Evolutionary conservation across 1,140 invertebrate genomes (phyloP), one percentile per base, ranked within the genome.

Genomic region (Bombus consobrinus): DNA sequence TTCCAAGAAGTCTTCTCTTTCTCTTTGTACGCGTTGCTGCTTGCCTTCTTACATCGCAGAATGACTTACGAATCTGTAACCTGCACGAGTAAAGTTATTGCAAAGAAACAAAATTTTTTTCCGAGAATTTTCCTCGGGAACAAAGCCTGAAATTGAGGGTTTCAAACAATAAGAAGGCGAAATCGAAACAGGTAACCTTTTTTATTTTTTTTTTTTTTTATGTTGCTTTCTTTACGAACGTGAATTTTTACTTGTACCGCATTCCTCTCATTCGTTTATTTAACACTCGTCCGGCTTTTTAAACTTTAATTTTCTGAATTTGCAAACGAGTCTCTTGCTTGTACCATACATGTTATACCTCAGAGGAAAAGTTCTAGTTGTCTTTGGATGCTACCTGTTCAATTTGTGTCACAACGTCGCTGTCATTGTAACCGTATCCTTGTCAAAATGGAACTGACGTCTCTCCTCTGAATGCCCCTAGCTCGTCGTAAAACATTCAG

Each of bases 391-490:
- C 15, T 47, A 12, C 10, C n/a, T 25, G 25, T 47, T 47, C 41
- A 47, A 74, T 74, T 74, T 47, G 9, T 47, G n/a, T 47, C 18
- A 32, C 18, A 22, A 6, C 1, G 10, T 25, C 6, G 9, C 39
- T 32, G 3, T 32, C 28, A 9, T 22, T 43, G 6, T 53, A 37
- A 18, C 3, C 3, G 15, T 12, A 43, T 73, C 15, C 9, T 4
- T 74, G n/a, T 74, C 72, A 47, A 74, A 47, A 74, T 74, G 72
- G n/a, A 25, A 32, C n/a, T 47, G 41, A 5, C 72, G 41, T 74
- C 32, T 32, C 72, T 47, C 72, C 25, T 28, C 22, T 10, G 53
- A n/a, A 22, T 59, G 53, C 13, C 15, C 37, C 25, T 28, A 10
- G 9, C 34, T 32, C 4, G 34, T 39, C 41, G 13, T 76, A 28